Evolutionary conservation across 2,888 invertebrate genomes (phyloP).

Genomic region (Drepanosiphum platanoidis): DNA sequence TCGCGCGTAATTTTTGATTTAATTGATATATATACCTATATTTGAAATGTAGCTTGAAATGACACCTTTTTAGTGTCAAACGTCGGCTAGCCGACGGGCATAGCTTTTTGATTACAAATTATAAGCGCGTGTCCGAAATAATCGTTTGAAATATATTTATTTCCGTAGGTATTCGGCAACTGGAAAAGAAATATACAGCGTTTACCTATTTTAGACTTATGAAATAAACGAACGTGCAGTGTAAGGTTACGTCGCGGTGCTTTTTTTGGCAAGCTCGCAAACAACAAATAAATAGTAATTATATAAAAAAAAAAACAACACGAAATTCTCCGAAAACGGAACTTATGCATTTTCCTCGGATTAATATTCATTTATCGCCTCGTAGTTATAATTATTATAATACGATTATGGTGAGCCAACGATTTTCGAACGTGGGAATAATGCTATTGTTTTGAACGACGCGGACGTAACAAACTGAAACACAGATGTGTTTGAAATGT

Average conservation of each 20-base stretch:
- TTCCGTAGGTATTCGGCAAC: conserved; percentile 4
- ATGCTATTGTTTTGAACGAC: neutral
- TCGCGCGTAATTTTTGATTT: too few species aligned
- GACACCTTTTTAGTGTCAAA: too few species aligned
- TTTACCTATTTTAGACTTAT: conserved; percentile 44
- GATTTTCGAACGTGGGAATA: neutral
- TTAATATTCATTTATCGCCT: neutral
- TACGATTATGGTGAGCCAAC: neutral
- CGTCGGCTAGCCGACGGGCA: too few species aligned
- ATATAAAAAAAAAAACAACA: too few species aligned
- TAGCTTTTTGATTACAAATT: too few species aligned
- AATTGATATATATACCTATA: too few species aligned
- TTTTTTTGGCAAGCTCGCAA: conserved; percentile 52
- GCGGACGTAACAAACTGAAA: too few species aligned
- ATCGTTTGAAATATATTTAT: neutral
- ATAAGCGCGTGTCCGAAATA: neutral
- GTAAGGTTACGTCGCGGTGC: conserved; percentile 52
- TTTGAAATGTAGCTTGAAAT: too few species aligned
- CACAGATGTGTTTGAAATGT: too few species aligned
- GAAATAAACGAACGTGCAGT: conserved; percentile 30
- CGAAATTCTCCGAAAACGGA: conserved; percentile 22
- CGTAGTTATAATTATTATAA: neutral
- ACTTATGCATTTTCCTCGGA: neutral
- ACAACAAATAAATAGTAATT: conserved; percentile 18
- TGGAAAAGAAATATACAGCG: conserved; percentile 26